phyloP scores from a whole-genome alignment of 2,113 vertebrate species.

The Nymphicus hollandicus region DNA sequence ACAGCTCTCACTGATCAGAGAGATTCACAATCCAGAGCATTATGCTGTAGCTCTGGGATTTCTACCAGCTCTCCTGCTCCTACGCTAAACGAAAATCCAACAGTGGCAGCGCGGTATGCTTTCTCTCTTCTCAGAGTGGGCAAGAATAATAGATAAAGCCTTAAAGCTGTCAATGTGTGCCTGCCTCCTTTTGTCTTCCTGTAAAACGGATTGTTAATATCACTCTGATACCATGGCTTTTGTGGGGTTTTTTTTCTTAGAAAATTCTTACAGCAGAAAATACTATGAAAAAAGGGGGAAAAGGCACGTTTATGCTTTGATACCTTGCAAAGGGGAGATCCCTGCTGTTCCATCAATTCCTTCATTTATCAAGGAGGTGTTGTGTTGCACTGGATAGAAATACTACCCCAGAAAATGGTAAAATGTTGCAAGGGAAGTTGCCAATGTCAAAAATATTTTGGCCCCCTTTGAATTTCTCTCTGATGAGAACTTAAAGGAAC shows the following conservation, averaged over 20 bases:
- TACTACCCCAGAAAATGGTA: neutral
- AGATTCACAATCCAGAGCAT: neutral
- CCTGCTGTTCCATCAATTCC: neutral
- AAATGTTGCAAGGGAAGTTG: neutral
- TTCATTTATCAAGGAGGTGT: neutral
- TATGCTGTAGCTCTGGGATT: neutral
- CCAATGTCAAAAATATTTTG: neutral
- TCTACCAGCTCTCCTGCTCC: neutral
- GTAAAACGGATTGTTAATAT: neutral
- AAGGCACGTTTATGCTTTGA: neutral
- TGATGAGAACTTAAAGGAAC: slow-evolving; percentile 17
- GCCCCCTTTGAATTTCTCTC: neutral
- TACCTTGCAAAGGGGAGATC: neutral
- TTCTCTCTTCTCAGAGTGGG: neutral
- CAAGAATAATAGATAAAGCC: neutral
- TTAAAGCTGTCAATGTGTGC: neutral
- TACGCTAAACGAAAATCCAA: neutral
- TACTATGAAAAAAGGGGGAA: accelerated
- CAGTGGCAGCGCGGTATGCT: neutral
- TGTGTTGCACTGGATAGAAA: neutral
- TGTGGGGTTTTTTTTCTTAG: accelerated
- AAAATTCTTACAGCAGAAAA: neutral
- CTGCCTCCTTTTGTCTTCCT: neutral
- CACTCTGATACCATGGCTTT: neutral
- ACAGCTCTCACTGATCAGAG: neutral